Base-by-base conservation (phyloP, 2,113 vertebrate genomes). In the Micronycteris hirsuta region DNA sequence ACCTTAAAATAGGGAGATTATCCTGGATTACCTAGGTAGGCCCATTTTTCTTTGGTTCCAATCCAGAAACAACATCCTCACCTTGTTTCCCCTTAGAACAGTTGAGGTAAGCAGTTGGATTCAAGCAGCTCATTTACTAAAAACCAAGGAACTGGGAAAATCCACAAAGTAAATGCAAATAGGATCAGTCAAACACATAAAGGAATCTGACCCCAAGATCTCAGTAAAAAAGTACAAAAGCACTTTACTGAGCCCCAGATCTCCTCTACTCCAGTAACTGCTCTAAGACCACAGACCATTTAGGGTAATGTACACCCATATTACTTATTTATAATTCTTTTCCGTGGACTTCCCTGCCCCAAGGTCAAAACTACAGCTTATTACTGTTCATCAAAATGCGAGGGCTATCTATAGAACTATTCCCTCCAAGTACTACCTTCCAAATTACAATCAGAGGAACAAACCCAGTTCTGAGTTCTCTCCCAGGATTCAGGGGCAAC, bases 1-100 rank as follows among this genome's bases (percentile, higher is more conserved):
- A 83, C 61, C 63, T 63, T 63, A 89, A 96, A 58, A 96, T 15
- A 74, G 26, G n/a, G 33, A n/a, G n/a, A 78, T 52, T 83, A 65
- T 61, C 36, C 54, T 77, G 49, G 47, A 31, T 87, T 68, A 31
- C 24, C 61, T 10, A 26, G 6, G 17, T 26, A 16, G 20, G 45
- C 45, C 68, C 24, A 26, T 78, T 63, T 5, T 43, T 77, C 54
- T 47, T 16, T 47, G 17, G n/a, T 9, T 73, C n/a, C 28, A 56
- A 63, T 52, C 38, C n/a, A 77, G 43, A 76, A 89, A 38, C 43
- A 91, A 38, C 7, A 78, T 14, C 5, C 33, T 92, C 36, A 82
- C 28, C 36, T 77, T 71, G 28, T 70, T 86, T 91, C 67, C 61
- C 77, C 22, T 73, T 63, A 73, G 22, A 14, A 73, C 13, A 86